Percentiles rank a stretch among this genome's conserved stretches.
Evolutionary conservation across 2,113 vertebrate genomes (phyloP).

Genomic region (Pitta sordida): DNA sequence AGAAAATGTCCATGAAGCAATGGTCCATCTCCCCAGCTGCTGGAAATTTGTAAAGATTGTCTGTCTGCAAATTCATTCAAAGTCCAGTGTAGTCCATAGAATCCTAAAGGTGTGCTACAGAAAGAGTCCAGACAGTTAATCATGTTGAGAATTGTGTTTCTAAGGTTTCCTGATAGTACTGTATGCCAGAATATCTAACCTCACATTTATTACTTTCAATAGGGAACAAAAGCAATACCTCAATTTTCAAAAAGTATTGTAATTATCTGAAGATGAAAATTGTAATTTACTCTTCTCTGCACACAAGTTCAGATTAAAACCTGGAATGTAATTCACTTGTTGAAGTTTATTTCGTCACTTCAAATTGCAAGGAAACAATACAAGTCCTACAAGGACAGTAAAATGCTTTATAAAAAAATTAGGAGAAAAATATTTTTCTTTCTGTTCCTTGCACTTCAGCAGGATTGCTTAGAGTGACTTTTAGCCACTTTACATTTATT

Average conservation of each 20-base stretch:
- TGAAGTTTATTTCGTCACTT: not conserved
- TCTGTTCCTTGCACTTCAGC: not conserved
- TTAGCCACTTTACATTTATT: not conserved
- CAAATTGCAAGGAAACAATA: not conserved
- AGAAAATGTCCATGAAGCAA: not conserved
- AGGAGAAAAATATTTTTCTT: not conserved
- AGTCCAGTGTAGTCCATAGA: not conserved
- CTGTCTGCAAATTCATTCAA: not conserved
- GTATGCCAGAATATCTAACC: not conserved
- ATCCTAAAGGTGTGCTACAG: not conserved
- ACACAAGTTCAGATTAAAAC: not conserved
- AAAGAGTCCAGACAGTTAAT: not conserved
- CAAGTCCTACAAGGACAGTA: not conserved
- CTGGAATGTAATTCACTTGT: not conserved
- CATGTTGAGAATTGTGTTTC: not conserved
- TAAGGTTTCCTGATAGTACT: not conserved
- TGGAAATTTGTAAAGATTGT: not conserved
- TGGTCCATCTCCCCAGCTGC: not conserved
- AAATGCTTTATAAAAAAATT: not conserved
- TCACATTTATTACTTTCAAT: not conserved
- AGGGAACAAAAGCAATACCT: not conserved
- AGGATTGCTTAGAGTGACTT: not conserved
- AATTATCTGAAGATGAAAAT: not conserved
- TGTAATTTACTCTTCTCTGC: not conserved
- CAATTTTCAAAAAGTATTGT: not conserved